Evolutionary conservation across 2,888 invertebrate genomes (phyloP), one percentile per base, ranked within the genome.

Genomic region (Andrena flavipes): DNA sequence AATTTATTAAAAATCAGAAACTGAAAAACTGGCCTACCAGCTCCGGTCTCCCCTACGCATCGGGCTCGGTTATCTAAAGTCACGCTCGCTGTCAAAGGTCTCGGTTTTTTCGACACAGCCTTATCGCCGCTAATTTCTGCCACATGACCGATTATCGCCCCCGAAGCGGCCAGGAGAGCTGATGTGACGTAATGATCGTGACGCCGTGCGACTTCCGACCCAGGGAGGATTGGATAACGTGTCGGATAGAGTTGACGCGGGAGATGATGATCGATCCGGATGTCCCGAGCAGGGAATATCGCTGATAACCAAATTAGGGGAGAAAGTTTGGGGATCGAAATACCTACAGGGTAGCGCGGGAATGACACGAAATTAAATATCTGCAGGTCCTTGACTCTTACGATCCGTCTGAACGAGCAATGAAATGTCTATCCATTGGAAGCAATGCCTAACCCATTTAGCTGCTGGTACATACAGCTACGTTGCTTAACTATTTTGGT

Each of bases 401-500:
- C 42, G 42, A 5, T 62, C 30, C n/a, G 20, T 10, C 13, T 7
- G 30, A 56, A 65, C 29, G 30, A 29, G n/a, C 23, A 26, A 33
- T 2, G 42, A 42, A 49, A n/a, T 30, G 13, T 8, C 33, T 23
- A 51, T 63, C 48, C 5, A 51, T n/a, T 20, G 49, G 23, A 33
- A 51, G 54, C 70, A 33, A 60, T 71, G 60, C 26, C 26, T 71
- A 60, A 64, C 42, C 59, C 30, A 16, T 60, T 70, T 76, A 65
- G 51, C 59, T 10, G 10, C 30, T 33, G 29, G 62, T 63, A 51
- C 20, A 67, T 69, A 60, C 42, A 29, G 42, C 42, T 42, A 56
- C 54, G 56, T 75, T 69, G 42, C 16, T 42, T 23, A 70, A 76
- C 76, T 70, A 67, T 76, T 79, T 76, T 70, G 63, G 59, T 51